These are phyloP conservation scores for Pterocles gutturalis DNA, from an alignment of 2,113 vertebrate species.

Conservation along the genomic window DNA sequence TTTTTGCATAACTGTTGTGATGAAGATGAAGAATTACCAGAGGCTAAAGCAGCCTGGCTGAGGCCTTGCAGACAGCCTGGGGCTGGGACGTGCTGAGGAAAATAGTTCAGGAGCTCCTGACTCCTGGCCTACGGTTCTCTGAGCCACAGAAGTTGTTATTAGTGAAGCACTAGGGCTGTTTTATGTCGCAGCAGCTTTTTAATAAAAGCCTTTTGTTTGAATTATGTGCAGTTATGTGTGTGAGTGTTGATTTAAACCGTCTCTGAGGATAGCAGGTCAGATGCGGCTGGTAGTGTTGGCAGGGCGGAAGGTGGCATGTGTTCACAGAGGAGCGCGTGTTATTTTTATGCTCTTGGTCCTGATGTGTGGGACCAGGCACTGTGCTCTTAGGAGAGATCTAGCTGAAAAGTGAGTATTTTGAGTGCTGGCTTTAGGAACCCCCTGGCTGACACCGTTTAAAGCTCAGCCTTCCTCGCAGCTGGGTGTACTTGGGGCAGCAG, in stretches of 20 bases:
- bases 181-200: background rate
- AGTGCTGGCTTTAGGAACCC: background rate
- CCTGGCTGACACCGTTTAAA: background rate
- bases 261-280: background rate
- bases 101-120: background rate
- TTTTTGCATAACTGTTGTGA: slow-evolving; percentile 21
- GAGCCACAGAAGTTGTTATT: background rate
- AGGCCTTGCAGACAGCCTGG: background rate
- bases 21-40: background rate
- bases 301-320: background rate
- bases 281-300: background rate
- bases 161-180: background rate
- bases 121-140: background rate
- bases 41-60: background rate
- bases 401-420: background rate
- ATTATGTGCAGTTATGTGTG: background rate
- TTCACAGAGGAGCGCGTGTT: background rate
- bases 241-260: background rate
- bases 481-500: background rate
- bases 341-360: background rate
- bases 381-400: background rate
- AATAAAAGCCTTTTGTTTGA: background rate
- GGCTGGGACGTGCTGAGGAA: background rate
- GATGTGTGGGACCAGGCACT: background rate
- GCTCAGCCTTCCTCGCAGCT: background rate